phyloP scores from a whole-genome alignment of 2,113 vertebrate genomes.

The Macrotus californicus region DNA sequence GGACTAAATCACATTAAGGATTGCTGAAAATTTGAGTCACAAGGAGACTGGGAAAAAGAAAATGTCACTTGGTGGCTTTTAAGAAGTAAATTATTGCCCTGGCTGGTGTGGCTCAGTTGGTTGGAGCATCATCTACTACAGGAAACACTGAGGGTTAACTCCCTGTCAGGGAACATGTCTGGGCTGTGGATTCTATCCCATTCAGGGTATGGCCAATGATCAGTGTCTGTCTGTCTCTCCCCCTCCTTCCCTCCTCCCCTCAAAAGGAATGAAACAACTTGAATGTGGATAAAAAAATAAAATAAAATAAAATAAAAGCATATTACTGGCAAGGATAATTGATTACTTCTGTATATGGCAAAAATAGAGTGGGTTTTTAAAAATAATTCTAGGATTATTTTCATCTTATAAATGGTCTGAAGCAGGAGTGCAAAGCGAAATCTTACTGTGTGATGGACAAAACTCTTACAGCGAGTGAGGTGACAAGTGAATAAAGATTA shows the following conservation, averaged over 20 bases:
- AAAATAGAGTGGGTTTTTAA: neutral
- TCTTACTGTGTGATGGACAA: neutral
- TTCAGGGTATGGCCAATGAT: too few relatives aligned
- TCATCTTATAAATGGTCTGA: neutral
- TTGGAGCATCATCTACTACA: too few relatives aligned
- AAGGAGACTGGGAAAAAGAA: neutral
- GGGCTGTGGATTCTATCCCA: too few relatives aligned
- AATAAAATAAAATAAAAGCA: neutral
- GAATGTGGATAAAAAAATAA: too few relatives aligned
- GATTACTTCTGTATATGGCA: neutral
- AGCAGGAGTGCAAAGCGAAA: neutral
- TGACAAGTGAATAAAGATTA: neutral
- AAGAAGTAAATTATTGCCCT: neutral
- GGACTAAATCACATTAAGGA: neutral
- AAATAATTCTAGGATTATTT: neutral
- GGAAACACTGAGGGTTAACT: too few relatives aligned
- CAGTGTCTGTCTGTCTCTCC: too few relatives aligned
- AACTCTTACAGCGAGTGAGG: neutral
- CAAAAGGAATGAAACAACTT: too few relatives aligned
- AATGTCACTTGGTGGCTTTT: neutral
- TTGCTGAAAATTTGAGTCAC: neutral
- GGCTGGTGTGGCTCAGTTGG: too few relatives aligned
- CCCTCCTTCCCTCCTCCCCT: fast-evolving
- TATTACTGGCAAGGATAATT: neutral
- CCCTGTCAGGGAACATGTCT: too few relatives aligned